Evolutionary conservation across 2,888 invertebrate genomes (phyloP).

Genomic region (Lasius fuliginosus): DNA sequence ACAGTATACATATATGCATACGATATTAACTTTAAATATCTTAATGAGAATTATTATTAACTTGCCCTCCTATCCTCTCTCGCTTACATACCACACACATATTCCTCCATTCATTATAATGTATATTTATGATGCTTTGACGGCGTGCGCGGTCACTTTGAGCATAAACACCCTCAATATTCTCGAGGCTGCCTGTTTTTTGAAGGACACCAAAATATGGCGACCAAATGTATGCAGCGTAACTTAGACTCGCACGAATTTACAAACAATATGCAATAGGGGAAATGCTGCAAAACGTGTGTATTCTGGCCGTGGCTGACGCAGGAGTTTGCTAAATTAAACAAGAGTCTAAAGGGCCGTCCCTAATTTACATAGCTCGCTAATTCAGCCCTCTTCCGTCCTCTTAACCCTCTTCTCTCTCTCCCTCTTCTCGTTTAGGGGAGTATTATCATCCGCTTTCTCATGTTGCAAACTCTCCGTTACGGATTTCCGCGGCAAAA

Average conservation of each 20-base stretch:
- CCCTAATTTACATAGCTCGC: constrained; percentile 78
- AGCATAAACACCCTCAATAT: constrained; percentile 10
- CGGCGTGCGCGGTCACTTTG: background rate
- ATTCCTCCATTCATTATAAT: background rate
- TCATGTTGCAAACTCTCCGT: constrained; percentile 41
- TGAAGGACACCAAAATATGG: constrained; percentile 40
- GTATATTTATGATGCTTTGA: too few species aligned
- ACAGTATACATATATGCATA: background rate
- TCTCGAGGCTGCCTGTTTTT: constrained; percentile 44
- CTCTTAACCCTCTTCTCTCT: constrained; percentile 32
- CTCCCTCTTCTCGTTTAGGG: constrained; percentile 59
- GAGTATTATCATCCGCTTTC: constrained; percentile 62
- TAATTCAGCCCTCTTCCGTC: constrained; percentile 67
- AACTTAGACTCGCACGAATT: constrained; percentile 60
- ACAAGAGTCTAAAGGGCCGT: constrained; percentile 79
- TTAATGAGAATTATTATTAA: background rate
- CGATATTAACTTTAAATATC: background rate
- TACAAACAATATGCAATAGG: constrained; percentile 65
- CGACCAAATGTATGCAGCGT: constrained; percentile 23
- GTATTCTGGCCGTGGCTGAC: constrained; percentile 74
- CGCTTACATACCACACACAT: too few species aligned
- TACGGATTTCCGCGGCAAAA: constrained; percentile 64
- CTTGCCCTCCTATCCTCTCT: too few species aligned
- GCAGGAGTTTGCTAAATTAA: constrained; percentile 81
- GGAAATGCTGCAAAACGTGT: constrained; percentile 65